A percentile compares a stretch with the other conserved stretches of the same genome.
Evolutionary conservation across 2,113 vertebrate species (phyloP).

Genomic region (Tyto alba): DNA sequence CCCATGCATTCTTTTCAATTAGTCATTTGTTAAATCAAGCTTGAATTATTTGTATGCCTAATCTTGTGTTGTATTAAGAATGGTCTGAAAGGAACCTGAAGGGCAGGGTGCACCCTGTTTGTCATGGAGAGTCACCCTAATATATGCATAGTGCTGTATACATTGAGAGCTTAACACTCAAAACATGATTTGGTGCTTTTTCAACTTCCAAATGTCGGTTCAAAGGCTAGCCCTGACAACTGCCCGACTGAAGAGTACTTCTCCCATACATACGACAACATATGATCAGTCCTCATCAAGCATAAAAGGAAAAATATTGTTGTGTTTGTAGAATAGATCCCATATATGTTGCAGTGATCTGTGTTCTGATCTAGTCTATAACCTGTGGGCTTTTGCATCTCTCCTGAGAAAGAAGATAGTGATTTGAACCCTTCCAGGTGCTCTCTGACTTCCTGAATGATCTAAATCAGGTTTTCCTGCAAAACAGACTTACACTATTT

Average conservation of each 20-base stretch:
- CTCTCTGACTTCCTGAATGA: background rate
- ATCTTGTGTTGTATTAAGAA: background rate
- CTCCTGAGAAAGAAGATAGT: background rate
- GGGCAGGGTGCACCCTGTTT: background rate
- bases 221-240: background rate
- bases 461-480: background rate
- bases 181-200: background rate
- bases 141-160: background rate
- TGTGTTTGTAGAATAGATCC: background rate
- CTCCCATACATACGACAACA: background rate
- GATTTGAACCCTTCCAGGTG: background rate
- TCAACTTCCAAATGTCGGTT: background rate
- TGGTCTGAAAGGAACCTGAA: background rate
- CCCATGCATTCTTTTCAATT: background rate
- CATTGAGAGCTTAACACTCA: accelerated
- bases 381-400: background rate
- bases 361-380: background rate
- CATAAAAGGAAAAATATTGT: background rate
- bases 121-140: background rate
- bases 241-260: background rate
- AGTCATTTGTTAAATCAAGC: background rate
- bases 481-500: background rate
- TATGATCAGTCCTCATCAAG: background rate
- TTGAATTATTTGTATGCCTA: background rate
- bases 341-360: background rate